Conservation (phyloP, 2,797 vertebrate genomes). For the Diplodus puntazzo region DNA sequence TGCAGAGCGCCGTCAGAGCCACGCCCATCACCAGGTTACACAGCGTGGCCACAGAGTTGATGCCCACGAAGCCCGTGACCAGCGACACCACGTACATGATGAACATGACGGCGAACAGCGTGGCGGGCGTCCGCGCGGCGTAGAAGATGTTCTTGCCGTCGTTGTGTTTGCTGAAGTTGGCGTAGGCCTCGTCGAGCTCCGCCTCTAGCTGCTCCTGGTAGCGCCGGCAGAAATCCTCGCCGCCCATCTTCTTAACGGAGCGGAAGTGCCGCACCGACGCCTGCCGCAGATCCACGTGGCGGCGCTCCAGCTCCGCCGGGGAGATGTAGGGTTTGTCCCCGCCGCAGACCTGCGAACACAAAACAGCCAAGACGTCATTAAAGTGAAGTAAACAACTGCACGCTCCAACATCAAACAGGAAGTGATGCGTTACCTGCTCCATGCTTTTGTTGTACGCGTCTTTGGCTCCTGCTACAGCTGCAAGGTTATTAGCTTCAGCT, state of each 20-base stretch:
- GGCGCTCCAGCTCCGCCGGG: conserved; percentile 91
- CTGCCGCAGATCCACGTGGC: conserved; percentile 88
- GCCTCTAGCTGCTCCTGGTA: conserved; percentile 95
- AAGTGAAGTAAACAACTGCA: rapidly evolving
- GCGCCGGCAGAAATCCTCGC: conserved; percentile 93
- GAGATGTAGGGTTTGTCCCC: conserved; percentile 96
- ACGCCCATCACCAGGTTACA: conserved; percentile 94
- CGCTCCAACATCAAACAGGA: not conserved
- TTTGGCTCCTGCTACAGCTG: conserved; percentile 95
- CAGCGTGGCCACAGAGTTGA: conserved; percentile 90
- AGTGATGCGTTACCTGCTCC: conserved; percentile 88
- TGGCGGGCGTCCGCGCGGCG: conserved; percentile 95
- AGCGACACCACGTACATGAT: conserved; percentile 93
- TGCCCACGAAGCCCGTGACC: conserved; percentile 93
- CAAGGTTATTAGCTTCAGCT: conserved; percentile 97
- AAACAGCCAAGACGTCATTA: rapidly evolving
- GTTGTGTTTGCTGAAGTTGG: conserved; percentile 95
- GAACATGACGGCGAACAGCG: conserved; percentile 95
- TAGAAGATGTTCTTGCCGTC: conserved; percentile 99
- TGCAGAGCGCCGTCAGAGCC: conserved; percentile 91
- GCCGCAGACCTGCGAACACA: conserved; percentile 89
- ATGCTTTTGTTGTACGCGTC: conserved; percentile 92
- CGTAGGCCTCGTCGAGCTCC: conserved; percentile 92
- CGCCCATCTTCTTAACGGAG: conserved; percentile 96
- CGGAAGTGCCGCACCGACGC: conserved; percentile 89